phyloP scores from a whole-genome alignment of 2,113 vertebrate species.

The Willisornis vidua region DNA sequence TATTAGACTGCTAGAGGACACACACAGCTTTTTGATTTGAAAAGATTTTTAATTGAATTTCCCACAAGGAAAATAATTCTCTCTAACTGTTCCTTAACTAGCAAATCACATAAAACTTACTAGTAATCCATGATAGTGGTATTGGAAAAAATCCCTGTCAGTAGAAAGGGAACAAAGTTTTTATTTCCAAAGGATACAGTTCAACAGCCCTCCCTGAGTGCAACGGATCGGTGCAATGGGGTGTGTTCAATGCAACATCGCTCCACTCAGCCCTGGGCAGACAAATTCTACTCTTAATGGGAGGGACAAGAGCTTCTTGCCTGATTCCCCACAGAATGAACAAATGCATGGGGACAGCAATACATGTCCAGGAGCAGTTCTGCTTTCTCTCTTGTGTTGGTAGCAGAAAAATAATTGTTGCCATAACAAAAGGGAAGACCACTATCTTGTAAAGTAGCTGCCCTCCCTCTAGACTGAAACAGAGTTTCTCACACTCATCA shows the following conservation, averaged over 20 bases:
- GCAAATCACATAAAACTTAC: background rate
- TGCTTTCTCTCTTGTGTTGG: background rate
- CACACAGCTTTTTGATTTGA: background rate
- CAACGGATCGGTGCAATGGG: background rate
- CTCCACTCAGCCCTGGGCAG: background rate
- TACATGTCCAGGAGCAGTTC: background rate
- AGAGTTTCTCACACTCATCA: background rate
- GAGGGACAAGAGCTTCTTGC: background rate
- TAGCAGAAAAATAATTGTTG: background rate
- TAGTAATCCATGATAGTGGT: background rate
- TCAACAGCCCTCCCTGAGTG: background rate
- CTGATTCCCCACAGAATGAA: background rate
- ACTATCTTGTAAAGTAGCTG: background rate
- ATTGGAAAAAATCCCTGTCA: fast-evolving
- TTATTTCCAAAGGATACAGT: background rate
- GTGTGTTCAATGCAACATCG: background rate
- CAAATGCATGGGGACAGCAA: background rate
- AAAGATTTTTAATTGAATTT: background rate
- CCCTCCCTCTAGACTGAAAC: background rate
- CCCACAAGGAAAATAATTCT: background rate
- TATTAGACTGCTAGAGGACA: background rate
- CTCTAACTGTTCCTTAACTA: background rate
- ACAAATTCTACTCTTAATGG: background rate
- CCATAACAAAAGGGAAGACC: background rate
- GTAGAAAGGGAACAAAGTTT: background rate